Evolutionary conservation across 2,888 invertebrate genomes (phyloP), one percentile per base, ranked within the genome.

Genomic region (Tetanocera ferruginea): DNA sequence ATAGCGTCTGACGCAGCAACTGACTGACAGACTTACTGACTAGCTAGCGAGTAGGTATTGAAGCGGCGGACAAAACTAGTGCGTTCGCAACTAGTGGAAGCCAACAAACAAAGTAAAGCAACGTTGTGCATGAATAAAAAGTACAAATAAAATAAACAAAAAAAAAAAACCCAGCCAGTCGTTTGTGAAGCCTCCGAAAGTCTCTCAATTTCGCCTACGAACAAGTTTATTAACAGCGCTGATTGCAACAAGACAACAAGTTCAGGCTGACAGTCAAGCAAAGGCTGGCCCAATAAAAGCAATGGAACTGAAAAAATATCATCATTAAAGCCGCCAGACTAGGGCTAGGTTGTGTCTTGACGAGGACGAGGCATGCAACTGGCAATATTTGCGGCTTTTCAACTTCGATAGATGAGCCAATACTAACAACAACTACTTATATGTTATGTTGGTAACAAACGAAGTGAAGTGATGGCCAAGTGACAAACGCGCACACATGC

Each of bases 221-320:
- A 72, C 34, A 75, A 64, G 66, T 75, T 66, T 75, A 75, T 75
- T 75, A 64, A 66, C 51, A 52, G 31, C 64, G 49, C 31, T 25
- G 25, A 72, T 31, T 57, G 43, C 55, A 37, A 37, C n/a, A 55
- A 71, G 49, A 52, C 28, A 37, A 37, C 37, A 37, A 51, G 37
- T 28, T 23, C 67, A n/a, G 67, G 19, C 67, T 9, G 57, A 8
- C 9, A 28, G 19, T 6, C 23, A 28, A 60, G 19, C 11, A 9
- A 11, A 17, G 3, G 52, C 3, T 3, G 4, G 57, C 3, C 25
- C 25, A 23, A 11, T 60, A 28, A 23, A 60, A 43, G 55, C 55
- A 23, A 8, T 55, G 55, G 55, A 55, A 55, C 57, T 14, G 55
- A 57, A 19, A 52, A 17, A 51, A 52, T 19, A 55, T 19, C 19